Base-by-base conservation (phyloP, 53 echinoderm and acorn worm genomes). In the Paracentrotus lividus region DNA sequence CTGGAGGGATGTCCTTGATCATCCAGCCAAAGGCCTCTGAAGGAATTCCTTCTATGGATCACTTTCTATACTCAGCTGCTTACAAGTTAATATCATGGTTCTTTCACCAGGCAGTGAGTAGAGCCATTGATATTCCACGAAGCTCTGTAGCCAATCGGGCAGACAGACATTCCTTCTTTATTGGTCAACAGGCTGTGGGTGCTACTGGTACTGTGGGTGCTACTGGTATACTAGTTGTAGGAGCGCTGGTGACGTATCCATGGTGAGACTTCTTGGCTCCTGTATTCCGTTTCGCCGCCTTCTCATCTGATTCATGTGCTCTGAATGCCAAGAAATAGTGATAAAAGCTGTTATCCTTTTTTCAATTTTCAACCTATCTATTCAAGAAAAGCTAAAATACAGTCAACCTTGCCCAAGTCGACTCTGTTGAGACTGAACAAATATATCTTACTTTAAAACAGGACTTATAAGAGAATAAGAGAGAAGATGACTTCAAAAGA, bases 271-370 rank as follows among this genome's bases (percentile, higher is more conserved):
- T 88, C 49, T 93, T 76, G 5, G 69, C 76, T 33, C 90, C 49
- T 18, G 85, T 69, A 4, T 95, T 91, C 31, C 93, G 90, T 69
- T 93, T 68, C 24, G 93, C 93, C 20, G 93, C 95, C 66, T 90
- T 90, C 60, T 95, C 95, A 56, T 95, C 95, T 13, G 95, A 85
- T 58, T 93, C 95, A 76, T 95, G 95, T 18, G 95, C 95, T 33
- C 95, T 95, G 91, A 81, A 81, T 42, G 43, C 42, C 23, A 43
- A 42, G 40, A 23, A 77, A 77, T 77, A 8, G 20, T 47, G 21
- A 75, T 31, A 88, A 42, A 76, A 54, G n/a, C n/a, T n/a, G n/a
- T n/a, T n/a, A n/a, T n/a, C n/a, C n/a, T n/a, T n/a, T n/a, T n/a
- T n/a, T n/a, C n/a, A n/a, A n/a, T n/a, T n/a, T n/a, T n/a, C n/a